Conservation (phyloP, 2,113 vertebrate genomes). For the Nibea coibor region DNA sequence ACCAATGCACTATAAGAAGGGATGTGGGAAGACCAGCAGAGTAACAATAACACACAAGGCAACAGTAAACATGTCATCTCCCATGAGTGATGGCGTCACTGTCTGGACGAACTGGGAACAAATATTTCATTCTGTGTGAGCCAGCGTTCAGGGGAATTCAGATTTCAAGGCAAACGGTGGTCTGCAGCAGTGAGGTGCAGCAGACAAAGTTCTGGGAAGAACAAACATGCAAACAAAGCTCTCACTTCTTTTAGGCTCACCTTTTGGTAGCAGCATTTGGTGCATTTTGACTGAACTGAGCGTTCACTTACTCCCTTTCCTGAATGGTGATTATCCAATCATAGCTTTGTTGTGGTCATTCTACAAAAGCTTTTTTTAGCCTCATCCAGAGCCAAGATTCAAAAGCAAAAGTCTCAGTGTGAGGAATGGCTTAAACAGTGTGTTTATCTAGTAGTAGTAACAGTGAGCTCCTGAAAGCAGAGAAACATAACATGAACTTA, state of each 20-base stretch:
- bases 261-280: too few species aligned
- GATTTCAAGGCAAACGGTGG: not conserved
- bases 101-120: constrained; percentile 32
- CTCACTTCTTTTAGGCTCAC: not conserved
- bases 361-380: not conserved
- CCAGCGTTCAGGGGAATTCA: not conserved
- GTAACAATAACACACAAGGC: constrained; percentile 64
- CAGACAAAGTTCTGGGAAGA: not conserved
- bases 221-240: not conserved
- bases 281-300: not conserved
- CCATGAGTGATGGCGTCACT: constrained; percentile 27
- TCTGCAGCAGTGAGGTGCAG: not conserved
- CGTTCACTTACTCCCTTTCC: not conserved
- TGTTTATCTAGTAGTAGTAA: not conserved
- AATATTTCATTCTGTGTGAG: constrained; percentile 29
- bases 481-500: not conserved
- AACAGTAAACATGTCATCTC: constrained; percentile 64
- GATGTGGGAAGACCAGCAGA: constrained; percentile 57
- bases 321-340: not conserved
- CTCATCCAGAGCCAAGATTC: not conserved
- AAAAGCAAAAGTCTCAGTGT: not conserved
- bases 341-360: not conserved
- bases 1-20: constrained; percentile 3
- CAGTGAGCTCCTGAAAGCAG: not conserved
- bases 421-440: too few species aligned